Conservation (phyloP, 2,888 invertebrate genomes). For the Linnaemya tessellans region DNA sequence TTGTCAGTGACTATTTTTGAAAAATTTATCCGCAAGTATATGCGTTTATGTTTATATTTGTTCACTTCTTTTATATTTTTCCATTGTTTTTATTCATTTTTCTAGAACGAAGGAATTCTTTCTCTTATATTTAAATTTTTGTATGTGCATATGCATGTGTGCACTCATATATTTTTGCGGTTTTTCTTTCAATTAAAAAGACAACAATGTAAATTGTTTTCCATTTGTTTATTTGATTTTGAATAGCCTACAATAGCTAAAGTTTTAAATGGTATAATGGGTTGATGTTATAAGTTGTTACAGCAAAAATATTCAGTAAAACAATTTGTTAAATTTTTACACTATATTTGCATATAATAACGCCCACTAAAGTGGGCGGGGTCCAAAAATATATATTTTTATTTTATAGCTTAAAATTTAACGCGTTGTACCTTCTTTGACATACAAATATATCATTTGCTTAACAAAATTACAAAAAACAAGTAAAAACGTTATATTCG, state of each 20-base stretch:
- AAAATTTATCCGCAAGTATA: slow-evolving; percentile 47
- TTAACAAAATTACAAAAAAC: too few species aligned
- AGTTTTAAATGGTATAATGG: background rate
- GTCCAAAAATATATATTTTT: too few species aligned
- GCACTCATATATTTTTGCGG: slow-evolving; percentile 43
- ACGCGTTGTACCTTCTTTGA: too few species aligned
- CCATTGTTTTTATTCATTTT: slow-evolving; percentile 22
- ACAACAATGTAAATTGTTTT: slow-evolving; percentile 44
- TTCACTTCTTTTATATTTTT: slow-evolving; percentile 36
- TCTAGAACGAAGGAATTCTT: slow-evolving; percentile 21
- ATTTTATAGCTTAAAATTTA: too few species aligned
- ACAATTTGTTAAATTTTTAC: too few species aligned
- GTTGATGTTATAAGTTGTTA: background rate
- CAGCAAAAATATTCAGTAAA: too few species aligned
- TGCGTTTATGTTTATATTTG: slow-evolving; percentile 60
- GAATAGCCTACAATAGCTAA: background rate
- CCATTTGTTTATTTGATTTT: slow-evolving; percentile 5
- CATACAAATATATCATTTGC: too few species aligned
- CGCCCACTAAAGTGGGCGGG: too few species aligned
- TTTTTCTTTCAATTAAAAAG: slow-evolving; percentile 62
- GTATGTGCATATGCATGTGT: background rate
- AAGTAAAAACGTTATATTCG: too few species aligned
- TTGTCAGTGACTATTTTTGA: slow-evolving; percentile 64
- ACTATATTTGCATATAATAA: too few species aligned
- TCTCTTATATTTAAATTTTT: background rate